Evolutionary conservation across 2,888 invertebrate species (phyloP), one percentile per base, ranked within the genome.

Genomic region (Cryptocheilus praepositus): DNA sequence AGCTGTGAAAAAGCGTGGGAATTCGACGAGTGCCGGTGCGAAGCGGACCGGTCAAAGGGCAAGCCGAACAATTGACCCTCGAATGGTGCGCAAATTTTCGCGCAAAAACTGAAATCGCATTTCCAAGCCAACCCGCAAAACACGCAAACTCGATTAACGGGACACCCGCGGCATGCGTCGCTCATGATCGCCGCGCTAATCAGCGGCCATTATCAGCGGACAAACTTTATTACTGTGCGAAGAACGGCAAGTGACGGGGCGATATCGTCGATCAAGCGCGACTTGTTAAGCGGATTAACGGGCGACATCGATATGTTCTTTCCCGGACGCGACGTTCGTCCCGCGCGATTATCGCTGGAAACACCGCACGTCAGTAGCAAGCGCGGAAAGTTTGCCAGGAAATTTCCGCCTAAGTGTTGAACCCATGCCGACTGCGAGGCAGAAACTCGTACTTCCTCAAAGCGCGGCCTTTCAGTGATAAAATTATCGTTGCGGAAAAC

Each of bases 31-130:
- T 18, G 57, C 28, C 28, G 44, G 57, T 8, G 21, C 21, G 43
- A 45, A 28, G 52, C 51, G 45, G 43, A 8, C 18, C 22, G 64
- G 53, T 66, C 68, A 68, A 66, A 64, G 61, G 59, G 46, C 64
- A 56, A 53, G 61, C 18, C 49, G 60, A 21, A 36, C 13, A 54
- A 46, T 25, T 44, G 56, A 18, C 19, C n/a, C 16, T 15, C 19
- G 28, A 18, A 22, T 19, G 25, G 58, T 43, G 57, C 21, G 54
- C 51, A 49, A 61, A 61, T 68, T 71, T 67, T 54, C 18, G 21
- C 43, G 51, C 21, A 63, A 64, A 72, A 66, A 70, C 63, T 43
- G 19, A 65, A 79, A 74, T 73, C 59, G 54, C 45, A 54, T 73
- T 75, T 67, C 18, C 53, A 19, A 7, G n/a, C 15, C 16, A 25